phyloP scores from a whole-genome alignment of 2,113 vertebrate species.

The Promerops cafer region DNA sequence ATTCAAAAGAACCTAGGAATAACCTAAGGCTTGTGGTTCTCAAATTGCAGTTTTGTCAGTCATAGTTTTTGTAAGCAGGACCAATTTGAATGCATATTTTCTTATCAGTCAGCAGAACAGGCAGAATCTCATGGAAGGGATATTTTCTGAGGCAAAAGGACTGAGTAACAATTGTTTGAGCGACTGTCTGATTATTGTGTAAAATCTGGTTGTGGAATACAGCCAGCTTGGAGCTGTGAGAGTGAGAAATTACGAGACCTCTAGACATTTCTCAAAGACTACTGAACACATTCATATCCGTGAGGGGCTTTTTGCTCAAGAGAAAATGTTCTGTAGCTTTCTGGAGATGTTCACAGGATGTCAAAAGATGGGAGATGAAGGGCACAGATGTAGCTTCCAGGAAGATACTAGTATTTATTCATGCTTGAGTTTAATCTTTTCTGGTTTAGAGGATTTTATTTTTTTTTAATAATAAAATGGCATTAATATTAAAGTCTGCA shows the following conservation, averaged over 20 bases:
- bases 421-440: constrained; percentile 65
- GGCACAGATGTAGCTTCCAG: constrained; percentile 29
- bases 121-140: background rate
- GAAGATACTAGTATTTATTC: constrained; percentile 32
- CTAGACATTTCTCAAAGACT: background rate
- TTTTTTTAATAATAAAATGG: constrained; percentile 45
- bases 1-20: background rate
- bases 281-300: background rate
- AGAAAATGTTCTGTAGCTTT: constrained; percentile 9
- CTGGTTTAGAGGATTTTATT: constrained; percentile 26
- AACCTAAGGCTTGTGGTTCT: background rate
- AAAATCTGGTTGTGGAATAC: background rate
- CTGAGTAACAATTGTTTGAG: background rate
- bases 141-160: background rate
- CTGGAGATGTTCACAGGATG: constrained; percentile 21
- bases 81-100: background rate
- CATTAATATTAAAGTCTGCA: constrained; percentile 58
- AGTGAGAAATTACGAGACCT: background rate
- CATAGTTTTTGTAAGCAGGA: background rate
- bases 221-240: background rate
- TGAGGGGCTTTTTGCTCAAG: background rate
- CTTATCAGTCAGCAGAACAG: constrained; percentile 7
- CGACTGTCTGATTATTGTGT: background rate
- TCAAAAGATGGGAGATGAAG: constrained; percentile 35
- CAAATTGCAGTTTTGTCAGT: background rate